These are phyloP conservation scores for Pelodytes ibericus DNA, from an alignment of 2,797 vertebrate genomes.

Conservation along the genomic window DNA sequence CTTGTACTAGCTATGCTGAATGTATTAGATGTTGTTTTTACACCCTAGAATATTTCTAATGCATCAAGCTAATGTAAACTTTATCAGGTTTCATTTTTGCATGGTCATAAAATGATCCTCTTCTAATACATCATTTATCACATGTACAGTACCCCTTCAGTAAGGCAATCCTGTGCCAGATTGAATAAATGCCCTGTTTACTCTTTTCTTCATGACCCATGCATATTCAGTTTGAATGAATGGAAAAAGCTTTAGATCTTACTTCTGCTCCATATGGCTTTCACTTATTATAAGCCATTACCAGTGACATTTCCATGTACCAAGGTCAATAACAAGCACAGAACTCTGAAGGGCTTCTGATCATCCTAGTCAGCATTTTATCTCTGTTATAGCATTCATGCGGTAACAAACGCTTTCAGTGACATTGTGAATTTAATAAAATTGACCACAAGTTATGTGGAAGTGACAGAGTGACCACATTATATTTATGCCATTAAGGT, in stretches of 20 bases:
- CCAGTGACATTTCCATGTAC: background rate
- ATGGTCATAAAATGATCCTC: too few relatives aligned
- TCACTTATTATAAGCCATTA: background rate
- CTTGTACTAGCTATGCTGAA: too few relatives aligned
- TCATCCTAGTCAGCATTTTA: background rate
- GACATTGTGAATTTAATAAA: too few relatives aligned
- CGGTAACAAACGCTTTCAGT: background rate
- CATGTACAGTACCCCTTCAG: background rate
- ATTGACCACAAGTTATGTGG: too few relatives aligned
- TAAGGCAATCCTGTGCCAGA: background rate
- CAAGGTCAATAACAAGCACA: conserved; percentile 3
- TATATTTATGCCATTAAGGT: too few relatives aligned
- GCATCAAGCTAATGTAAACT: too few relatives aligned
- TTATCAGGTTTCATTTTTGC: too few relatives aligned
- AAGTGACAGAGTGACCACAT: too few relatives aligned
- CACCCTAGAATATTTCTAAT: too few relatives aligned
- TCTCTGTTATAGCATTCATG: background rate
- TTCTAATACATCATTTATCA: background rate
- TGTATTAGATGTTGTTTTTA: too few relatives aligned
- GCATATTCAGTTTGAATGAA: background rate
- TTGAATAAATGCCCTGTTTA: background rate
- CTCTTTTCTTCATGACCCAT: background rate
- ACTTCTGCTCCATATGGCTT: background rate
- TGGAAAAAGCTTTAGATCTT: background rate
- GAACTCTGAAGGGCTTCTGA: background rate